Evolutionary conservation across 2,888 invertebrate species (phyloP).

Genomic region (Elegia similella): DNA sequence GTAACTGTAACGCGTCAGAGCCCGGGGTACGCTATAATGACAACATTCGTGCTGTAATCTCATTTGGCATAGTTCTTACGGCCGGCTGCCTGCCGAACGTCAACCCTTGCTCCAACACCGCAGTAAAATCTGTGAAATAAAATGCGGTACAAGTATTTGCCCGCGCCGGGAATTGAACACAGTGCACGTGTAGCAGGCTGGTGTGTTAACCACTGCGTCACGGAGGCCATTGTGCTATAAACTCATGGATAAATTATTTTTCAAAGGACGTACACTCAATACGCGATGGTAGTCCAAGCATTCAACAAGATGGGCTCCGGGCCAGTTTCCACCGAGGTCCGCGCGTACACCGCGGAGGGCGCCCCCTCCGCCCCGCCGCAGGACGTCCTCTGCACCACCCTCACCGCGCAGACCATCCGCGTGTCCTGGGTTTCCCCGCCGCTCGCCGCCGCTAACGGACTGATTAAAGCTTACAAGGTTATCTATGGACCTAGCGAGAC

Average conservation of each 20-base stretch:
- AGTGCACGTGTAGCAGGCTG: too few relatives aligned
- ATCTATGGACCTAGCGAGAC: constrained; percentile 94
- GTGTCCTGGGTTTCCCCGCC: constrained; percentile 98
- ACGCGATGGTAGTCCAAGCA: constrained; percentile 97
- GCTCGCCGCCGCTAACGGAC: constrained; percentile 94
- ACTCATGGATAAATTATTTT: background rate
- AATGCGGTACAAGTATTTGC: too few relatives aligned
- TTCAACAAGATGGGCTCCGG: constrained; percentile 97
- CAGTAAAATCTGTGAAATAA: too few relatives aligned
- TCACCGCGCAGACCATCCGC: constrained; percentile 96
- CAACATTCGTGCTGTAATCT: too few relatives aligned
- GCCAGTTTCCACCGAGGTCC: constrained; percentile 93
- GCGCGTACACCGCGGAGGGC: constrained; percentile 97
- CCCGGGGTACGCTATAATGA: too few relatives aligned
- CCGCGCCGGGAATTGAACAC: too few relatives aligned
- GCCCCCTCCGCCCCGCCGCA: constrained; percentile 95
- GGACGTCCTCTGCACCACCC: constrained; percentile 94
- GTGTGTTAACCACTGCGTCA: too few relatives aligned
- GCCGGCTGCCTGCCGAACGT: too few relatives aligned
- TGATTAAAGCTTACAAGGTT: constrained; percentile 97
- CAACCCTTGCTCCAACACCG: too few relatives aligned
- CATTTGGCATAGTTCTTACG: too few relatives aligned
- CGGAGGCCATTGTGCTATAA: too few relatives aligned
- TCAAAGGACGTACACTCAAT: constrained; percentile 93
- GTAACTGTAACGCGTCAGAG: too few relatives aligned